Conservation (phyloP, 1,140 invertebrate species). For the Bombus sibiricus region DNA sequence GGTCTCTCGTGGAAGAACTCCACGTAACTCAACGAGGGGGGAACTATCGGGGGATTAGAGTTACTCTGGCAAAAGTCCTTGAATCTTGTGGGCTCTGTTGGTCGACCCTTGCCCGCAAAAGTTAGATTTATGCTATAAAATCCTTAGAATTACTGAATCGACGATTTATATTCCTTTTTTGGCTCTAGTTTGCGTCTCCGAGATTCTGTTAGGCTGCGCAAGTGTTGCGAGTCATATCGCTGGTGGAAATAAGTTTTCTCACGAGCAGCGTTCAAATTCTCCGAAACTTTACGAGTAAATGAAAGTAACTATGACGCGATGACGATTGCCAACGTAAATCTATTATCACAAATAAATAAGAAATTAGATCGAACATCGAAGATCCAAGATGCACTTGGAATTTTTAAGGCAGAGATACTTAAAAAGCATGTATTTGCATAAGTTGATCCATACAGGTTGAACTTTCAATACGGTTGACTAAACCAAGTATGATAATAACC, state of each 20-base stretch:
- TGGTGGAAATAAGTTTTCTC: not conserved
- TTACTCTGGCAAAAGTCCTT: constrained; percentile 79
- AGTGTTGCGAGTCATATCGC: not conserved
- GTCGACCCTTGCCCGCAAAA: constrained; percentile 76
- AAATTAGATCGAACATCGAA: no score
- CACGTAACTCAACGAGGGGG: constrained; percentile 71
- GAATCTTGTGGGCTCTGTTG: constrained; percentile 77
- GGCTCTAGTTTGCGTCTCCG: constrained; percentile 39
- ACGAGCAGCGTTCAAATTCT: constrained; percentile 10
- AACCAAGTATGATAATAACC: not conserved
- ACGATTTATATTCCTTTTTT: constrained; percentile 78
- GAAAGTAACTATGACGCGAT: not conserved
- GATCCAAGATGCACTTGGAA: not conserved
- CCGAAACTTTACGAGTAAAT: not conserved
- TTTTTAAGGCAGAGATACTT: not conserved
- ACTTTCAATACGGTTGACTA: not conserved
- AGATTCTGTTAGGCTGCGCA: constrained; percentile 11
- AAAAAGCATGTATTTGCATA: not conserved
- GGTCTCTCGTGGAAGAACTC: constrained; percentile 66
- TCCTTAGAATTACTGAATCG: constrained; percentile 80
- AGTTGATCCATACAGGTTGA: not conserved
- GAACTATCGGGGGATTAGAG: constrained; percentile 78
- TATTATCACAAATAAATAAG: no score
- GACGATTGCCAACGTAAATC: not conserved
- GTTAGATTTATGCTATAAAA: constrained; percentile 81